phyloP scores from a whole-genome alignment of 2,113 vertebrate species.

The Paratilapia polleni region DNA sequence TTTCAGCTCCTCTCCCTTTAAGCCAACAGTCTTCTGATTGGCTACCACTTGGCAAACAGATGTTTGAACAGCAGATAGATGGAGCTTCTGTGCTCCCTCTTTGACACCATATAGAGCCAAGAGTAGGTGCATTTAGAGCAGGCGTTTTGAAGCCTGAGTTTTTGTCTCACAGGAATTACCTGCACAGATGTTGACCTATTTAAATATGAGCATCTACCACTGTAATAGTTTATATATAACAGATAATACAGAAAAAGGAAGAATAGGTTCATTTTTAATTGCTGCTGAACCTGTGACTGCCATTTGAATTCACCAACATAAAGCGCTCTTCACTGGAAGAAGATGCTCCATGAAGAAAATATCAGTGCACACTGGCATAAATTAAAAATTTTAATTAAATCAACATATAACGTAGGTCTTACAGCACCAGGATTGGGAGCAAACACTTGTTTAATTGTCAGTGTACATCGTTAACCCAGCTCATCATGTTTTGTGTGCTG shows the following conservation, averaged over 20 bases:
- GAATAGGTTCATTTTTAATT: neutral
- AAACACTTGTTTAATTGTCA: conserved; percentile 4
- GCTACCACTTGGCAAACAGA: neutral
- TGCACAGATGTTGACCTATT: no score
- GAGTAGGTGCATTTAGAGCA: neutral
- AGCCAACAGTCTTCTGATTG: conserved; percentile 1
- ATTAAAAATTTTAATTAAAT: neutral
- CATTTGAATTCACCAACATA: neutral
- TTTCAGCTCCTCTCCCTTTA: neutral
- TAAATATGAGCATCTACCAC: neutral
- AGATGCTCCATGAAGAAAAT: neutral
- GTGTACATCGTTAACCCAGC: neutral
- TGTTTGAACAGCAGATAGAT: neutral
- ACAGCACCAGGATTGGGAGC: neutral
- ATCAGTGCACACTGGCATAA: neutral
- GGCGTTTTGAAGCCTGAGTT: no score
- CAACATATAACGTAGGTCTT: neutral
- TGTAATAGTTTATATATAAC: neutral
- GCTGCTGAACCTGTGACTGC: neutral
- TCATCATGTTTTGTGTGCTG: neutral
- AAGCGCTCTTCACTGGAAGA: neutral
- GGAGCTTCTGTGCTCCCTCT: neutral
- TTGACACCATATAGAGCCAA: neutral
- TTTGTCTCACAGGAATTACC: no score
- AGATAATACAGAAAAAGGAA: neutral